phyloP scores from a whole-genome alignment of 2,888 invertebrate genomes.

The Pachycephus smyrnensis region DNA sequence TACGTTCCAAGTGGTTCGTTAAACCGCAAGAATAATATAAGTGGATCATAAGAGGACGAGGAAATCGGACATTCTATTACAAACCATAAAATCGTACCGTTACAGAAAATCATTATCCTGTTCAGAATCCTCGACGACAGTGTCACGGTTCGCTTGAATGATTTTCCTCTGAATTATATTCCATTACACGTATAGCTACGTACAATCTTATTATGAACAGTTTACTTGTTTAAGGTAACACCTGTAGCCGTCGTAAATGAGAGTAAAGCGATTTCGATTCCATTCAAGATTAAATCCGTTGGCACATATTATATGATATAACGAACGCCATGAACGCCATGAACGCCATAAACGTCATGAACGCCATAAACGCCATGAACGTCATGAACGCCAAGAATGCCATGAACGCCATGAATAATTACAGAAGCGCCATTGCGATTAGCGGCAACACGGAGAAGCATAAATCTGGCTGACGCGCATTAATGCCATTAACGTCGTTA shows the following conservation, averaged over 20 bases:
- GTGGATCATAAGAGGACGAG: background rate
- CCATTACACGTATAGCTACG: too few species aligned
- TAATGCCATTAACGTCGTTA: background rate
- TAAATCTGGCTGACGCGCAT: background rate
- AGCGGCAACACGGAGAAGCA: background rate
- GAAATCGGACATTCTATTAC: background rate
- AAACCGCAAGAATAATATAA: background rate
- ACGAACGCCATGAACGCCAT: background rate
- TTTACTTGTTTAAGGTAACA: background rate
- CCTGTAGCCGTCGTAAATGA: background rate
- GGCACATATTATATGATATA: background rate
- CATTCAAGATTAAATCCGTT: background rate
- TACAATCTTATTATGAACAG: background rate
- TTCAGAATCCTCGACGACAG: too few species aligned
- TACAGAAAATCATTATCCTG: background rate
- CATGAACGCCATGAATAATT: background rate
- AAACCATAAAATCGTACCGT: background rate
- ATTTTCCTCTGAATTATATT: too few species aligned
- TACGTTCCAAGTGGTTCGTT: background rate
- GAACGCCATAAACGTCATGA: too few species aligned
- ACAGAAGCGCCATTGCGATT: background rate
- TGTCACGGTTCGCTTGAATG: too few species aligned
- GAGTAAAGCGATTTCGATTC: background rate
- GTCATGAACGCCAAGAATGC: too few species aligned
- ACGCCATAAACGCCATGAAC: too few species aligned